These are phyloP conservation scores for Drosophila parvula DNA, from an alignment of 1,140 invertebrate species.

Conservation along the genomic window DNA sequence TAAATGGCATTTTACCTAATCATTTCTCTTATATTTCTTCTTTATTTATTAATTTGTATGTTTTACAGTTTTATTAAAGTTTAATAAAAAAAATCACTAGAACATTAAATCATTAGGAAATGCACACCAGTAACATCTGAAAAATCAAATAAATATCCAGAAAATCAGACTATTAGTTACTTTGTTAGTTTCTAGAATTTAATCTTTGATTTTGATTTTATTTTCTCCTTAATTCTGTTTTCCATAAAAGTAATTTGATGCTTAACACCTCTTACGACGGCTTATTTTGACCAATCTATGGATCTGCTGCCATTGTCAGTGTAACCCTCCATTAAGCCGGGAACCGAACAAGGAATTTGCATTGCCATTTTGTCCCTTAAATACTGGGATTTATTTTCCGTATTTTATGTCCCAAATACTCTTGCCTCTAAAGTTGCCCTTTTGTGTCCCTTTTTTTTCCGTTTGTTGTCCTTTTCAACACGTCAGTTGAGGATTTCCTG, in stretches of 20 bases:
- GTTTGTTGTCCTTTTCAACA: conserved; percentile 11
- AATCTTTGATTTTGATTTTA: background rate
- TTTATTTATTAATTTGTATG: background rate
- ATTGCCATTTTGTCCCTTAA: conserved; percentile 28
- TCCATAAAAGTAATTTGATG: conserved; percentile 20
- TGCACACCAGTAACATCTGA: background rate
- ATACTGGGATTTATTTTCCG: conserved; percentile 18
- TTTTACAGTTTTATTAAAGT: background rate
- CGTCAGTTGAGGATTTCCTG: conserved; percentile 24
- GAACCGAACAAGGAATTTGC: conserved; percentile 26
- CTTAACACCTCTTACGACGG: background rate
- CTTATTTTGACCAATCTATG: conserved; percentile 12
- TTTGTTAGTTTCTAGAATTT: background rate
- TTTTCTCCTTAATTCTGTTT: background rate
- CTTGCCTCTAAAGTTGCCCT: background rate
- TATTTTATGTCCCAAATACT: conserved; percentile 13
- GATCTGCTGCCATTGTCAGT: conserved; percentile 6
- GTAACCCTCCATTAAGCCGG: conserved; percentile 14
- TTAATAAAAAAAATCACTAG: background rate
- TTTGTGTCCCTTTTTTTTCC: conserved; percentile 14
- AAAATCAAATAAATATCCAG: background rate
- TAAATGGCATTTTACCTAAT: background rate
- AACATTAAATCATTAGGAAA: background rate
- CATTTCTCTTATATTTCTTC: background rate
- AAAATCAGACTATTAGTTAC: background rate